These are phyloP conservation scores for Hyles euphorbiae DNA, from an alignment of 1,140 invertebrate genomes.

Conservation along the genomic window DNA sequence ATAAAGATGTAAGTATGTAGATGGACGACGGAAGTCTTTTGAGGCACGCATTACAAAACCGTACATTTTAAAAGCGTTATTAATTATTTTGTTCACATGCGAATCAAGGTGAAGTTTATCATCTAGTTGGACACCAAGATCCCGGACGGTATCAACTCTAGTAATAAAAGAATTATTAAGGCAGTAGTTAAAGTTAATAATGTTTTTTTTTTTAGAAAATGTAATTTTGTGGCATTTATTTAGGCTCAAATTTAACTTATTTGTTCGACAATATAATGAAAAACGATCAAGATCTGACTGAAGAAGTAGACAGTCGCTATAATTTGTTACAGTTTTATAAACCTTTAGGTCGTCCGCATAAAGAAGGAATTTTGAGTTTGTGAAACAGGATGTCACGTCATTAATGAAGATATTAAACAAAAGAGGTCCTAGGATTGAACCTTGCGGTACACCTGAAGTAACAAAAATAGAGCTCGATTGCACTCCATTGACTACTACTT, in stretches of 20 bases:
- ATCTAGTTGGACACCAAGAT: slow-evolving; percentile 10
- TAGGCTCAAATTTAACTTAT: slow-evolving; percentile 25
- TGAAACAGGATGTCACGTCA: slow-evolving; percentile 26
- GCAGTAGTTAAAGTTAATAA: slow-evolving; percentile 1
- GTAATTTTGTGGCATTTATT: slow-evolving; percentile 28
- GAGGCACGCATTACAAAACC: slow-evolving; percentile 16
- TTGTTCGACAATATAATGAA: slow-evolving; percentile 18
- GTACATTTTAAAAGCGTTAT: slow-evolving; percentile 19
- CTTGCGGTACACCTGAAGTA: slow-evolving; percentile 34
- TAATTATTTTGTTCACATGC: slow-evolving; percentile 18
- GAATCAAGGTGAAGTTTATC: neutral
- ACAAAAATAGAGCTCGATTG: slow-evolving; percentile 20
- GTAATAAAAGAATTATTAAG: neutral
- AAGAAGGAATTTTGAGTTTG: slow-evolving; percentile 22
- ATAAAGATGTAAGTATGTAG: slow-evolving; percentile 15
- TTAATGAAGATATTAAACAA: slow-evolving; percentile 37
- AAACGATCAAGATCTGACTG: slow-evolving; percentile 27
- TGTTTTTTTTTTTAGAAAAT: slow-evolving; percentile 13
- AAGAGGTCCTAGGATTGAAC: slow-evolving; percentile 31
- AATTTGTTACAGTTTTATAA: slow-evolving; percentile 25
- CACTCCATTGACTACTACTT: slow-evolving; percentile 26
- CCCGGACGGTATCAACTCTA: slow-evolving; percentile 1
- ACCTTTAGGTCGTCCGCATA: slow-evolving; percentile 47
- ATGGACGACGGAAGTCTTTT: slow-evolving; percentile 7
- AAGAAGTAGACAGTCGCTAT: slow-evolving; percentile 13